Percentiles rank a stretch among this genome's conserved stretches.
These are phyloP conservation scores for Chlorops oryzae DNA, from an alignment of 1,140 invertebrate species.

Conservation along the genomic window DNA sequence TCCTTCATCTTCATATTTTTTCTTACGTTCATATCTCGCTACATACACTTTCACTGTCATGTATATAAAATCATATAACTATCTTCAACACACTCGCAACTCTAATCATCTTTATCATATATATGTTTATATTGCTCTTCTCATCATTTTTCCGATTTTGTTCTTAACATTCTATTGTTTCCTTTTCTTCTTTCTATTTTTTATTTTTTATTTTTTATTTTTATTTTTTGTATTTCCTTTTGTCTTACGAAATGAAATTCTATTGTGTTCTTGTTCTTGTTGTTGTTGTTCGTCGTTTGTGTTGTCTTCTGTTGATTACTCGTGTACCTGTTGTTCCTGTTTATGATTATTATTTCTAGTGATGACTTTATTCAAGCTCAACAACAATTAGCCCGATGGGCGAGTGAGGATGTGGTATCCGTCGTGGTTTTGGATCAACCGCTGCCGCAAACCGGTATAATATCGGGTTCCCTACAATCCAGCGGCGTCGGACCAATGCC, in stretches of 20 bases:
- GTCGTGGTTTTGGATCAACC: constrained; percentile 52
- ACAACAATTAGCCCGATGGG: constrained; percentile 85
- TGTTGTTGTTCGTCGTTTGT: constrained; percentile 18
- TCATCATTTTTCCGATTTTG: too few relatives aligned
- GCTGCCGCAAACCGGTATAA: constrained; percentile 43
- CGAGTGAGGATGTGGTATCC: constrained; percentile 76
- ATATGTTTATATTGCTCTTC: neutral
- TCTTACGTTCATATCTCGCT: too few relatives aligned
- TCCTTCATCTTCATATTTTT: neutral
- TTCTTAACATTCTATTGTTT: neutral
- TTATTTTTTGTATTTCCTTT: constrained; percentile 3
- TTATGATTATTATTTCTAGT: constrained; percentile 75
- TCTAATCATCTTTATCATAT: neutral
- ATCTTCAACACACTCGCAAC: neutral
- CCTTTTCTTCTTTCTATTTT: neutral
- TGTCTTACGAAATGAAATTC: too few relatives aligned
- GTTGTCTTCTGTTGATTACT: too few relatives aligned
- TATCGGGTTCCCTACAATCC: constrained; percentile 46
- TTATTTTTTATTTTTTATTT: constrained; percentile 1
- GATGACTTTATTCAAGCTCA: constrained; percentile 91
- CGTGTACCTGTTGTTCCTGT: constrained; percentile 47
- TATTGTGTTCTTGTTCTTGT: neutral
- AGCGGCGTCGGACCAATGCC: constrained; percentile 44
- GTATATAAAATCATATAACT: neutral
- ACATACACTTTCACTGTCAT: neutral